Evolutionary conservation across 2,888 invertebrate species (phyloP), one percentile per base, ranked within the genome.

Genomic region (Graphium colonna): DNA sequence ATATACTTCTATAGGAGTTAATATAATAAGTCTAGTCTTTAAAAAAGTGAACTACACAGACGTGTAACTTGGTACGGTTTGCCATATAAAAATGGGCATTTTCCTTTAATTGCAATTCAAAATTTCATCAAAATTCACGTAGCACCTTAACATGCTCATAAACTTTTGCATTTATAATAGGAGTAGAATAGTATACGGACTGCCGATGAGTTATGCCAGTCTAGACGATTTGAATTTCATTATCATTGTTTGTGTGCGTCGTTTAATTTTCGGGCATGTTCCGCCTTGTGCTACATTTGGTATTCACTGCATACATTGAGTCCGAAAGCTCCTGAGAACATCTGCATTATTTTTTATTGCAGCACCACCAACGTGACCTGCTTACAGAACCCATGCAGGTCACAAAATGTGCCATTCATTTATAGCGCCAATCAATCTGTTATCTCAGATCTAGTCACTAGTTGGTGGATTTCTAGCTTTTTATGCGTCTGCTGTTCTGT

Each of bases 381-480:
- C 72, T 70, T 86, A 75, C 78, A 66, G 73, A 82, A 71, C n/a
- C 67, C 67, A 69, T 62, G 57, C 71, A 73, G 81, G 79, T 81
- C 79, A 79, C 75, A 76, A 74, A 76, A 72, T 76, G 70, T 78
- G 75, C 77, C 76, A 75, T 75, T 78, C 82, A 78, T 82, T 82
- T 82, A 79, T 80, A 79, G 78, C 75, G 80, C 84, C 79, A 86
- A 88, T 88, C 88, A 87, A 88, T 88, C 81, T 79, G 70, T 75
- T 80, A 85, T 85, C 87, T 80, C 63, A 57, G 73, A 84, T 87
- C 82, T 82, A 80, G 83, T 76, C 81, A 79, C 77, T 78, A 69
- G 75, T 69, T 82, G 82, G 75, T 82, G 71, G 74, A 82, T 81
- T 80, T 85, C 72, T 84, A 75, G 82, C 79, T 88, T 88, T 88